phyloP scores from a whole-genome alignment of 2,888 invertebrate genomes.

The Latrodectus hesperus region DNA sequence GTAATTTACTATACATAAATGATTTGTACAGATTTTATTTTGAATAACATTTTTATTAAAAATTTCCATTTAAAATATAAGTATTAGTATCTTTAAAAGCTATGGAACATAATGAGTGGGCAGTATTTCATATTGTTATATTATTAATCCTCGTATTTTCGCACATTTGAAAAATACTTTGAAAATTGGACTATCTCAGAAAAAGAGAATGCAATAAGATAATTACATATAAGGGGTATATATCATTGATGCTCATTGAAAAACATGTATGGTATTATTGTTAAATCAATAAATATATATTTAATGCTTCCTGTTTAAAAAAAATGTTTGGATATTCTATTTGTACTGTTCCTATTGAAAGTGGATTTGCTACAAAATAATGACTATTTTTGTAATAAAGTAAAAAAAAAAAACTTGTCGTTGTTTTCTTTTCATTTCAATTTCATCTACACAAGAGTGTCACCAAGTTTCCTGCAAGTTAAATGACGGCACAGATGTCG shows the following conservation, averaged over 20 bases:
- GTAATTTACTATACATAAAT: no score
- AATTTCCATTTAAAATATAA: no score
- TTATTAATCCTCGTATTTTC: no score
- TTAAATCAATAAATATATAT: not conserved
- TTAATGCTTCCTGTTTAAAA: conserved; percentile 16
- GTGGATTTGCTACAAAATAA: conserved; percentile 50
- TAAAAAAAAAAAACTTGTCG: not conserved
- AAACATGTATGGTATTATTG: not conserved
- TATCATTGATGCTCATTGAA: not conserved
- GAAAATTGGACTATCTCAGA: no score
- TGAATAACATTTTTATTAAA: no score
- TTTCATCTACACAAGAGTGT: not conserved
- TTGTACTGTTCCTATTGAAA: conserved; percentile 67
- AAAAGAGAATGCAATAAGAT: no score
- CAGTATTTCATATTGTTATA: no score
- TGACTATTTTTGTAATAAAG: conserved; percentile 66
- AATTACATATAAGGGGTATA: not conserved
- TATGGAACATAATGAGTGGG: no score
- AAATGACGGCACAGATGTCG: not conserved
- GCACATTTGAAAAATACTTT: no score
- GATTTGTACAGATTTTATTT: no score
- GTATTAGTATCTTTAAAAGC: no score
- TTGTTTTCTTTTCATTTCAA: not conserved
- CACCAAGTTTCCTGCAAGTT: not conserved
- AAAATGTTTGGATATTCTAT: conserved; percentile 61